A percentile compares a stretch with the other conserved stretches of the same genome.
Evolutionary conservation across 2,888 invertebrate genomes (phyloP).

Genomic region (Tetranychus piercei): DNA sequence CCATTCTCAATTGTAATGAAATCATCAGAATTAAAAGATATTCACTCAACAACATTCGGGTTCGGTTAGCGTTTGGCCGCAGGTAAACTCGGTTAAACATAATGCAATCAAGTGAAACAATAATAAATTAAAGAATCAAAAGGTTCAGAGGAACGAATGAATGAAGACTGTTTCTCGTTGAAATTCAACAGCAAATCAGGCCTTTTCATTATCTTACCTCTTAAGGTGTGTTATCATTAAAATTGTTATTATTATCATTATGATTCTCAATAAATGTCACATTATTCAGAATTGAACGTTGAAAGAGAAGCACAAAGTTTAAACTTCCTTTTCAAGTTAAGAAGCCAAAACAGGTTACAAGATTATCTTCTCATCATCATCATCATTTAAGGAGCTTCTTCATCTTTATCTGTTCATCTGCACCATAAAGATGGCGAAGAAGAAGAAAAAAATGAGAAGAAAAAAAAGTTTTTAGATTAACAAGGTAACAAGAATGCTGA

Average conservation of each 20-base stretch:
- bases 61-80: no score
- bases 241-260: background rate
- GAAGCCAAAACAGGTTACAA: background rate
- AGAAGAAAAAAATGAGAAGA: background rate
- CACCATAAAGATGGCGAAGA: background rate
- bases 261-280: background rate
- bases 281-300: background rate
- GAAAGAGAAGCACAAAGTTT: background rate
- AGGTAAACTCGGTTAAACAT: no score
- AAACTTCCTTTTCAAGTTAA: background rate
- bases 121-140: no score
- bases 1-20: no score
- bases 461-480: background rate
- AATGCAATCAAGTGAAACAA: no score
- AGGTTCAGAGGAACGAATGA: no score
- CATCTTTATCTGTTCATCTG: background rate
- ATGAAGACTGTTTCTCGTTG: no score
- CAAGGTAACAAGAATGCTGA: background rate
- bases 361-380: background rate
- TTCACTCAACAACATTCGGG: no score
- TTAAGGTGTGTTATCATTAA: no score
- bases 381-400: background rate
- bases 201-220: background rate
- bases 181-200: background rate
- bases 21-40: no score